These are phyloP conservation scores for Lasioglossum villosulum DNA, from an alignment of 2,888 invertebrate species.

Conservation along the genomic window DNA sequence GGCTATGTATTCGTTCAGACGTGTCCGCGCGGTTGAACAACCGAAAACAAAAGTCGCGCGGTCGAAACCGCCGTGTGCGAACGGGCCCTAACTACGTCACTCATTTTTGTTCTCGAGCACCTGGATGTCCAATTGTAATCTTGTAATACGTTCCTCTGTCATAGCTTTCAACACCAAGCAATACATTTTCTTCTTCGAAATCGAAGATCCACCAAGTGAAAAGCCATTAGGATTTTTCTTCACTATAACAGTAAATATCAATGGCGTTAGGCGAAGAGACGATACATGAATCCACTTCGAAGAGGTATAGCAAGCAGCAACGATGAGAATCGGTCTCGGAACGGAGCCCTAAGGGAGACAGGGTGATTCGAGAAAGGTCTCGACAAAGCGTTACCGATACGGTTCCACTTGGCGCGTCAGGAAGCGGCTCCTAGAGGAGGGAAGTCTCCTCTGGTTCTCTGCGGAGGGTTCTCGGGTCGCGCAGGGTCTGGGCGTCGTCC, in stretches of 20 bases:
- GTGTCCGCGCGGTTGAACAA: no score
- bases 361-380: not conserved
- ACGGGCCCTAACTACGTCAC: no score
- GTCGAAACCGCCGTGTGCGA: no score
- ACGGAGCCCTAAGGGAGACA: not conserved
- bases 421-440: slow-evolving; percentile 49
- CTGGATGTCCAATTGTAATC: no score
- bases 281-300: not conserved
- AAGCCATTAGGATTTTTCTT: no score
- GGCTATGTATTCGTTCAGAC: no score
- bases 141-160: no score
- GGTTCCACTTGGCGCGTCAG: slow-evolving; percentile 38
- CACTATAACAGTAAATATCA: not conserved
- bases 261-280: not conserved
- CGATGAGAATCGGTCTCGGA: not conserved
- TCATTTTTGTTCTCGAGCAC: no score
- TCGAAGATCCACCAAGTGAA: no score
- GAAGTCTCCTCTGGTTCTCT: slow-evolving; percentile 46
- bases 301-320: not conserved
- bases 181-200: no score
- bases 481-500: slow-evolving; percentile 75
- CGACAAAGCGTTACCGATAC: slow-evolving; percentile 33
- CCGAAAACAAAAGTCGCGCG: no score
- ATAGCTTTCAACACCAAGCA: no score
- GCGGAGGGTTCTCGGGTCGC: slow-evolving; percentile 24